Evolutionary conservation across 2,888 invertebrate species (phyloP), one percentile per base, ranked within the genome.

Genomic region (Phania funesta): DNA sequence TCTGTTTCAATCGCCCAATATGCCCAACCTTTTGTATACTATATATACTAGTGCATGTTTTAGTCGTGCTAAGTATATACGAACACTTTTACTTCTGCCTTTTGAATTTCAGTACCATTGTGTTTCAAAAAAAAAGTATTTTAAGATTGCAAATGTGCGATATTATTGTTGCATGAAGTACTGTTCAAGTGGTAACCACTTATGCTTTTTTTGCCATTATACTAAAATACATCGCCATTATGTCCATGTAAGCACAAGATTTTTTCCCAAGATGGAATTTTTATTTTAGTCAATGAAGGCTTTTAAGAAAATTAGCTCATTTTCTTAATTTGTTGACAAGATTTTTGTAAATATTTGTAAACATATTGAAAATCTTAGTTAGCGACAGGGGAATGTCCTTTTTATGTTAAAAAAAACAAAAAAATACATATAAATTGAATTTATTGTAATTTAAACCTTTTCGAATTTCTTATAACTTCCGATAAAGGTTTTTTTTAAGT

Each of bases 241-340:
- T 62, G 16, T 16, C 4, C 38, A 60, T 58, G 20, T 48, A 41
- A 24, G 29, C 22, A 60, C 4, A 20, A 44, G 16, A 46, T 20
- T 56, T 18, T 48, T 44, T 60, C 11, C 18, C 6, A 44, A 60
- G 22, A 65, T 44, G 11, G 54, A 46, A 20, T 35, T 64, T 80
- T 67, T 18, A 44, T 46, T 20, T 9, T 62, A 44, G 16, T 38
- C 38, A 35, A 9, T 54, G 11, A 20, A 73, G 67, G 67, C 73
- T 81, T 77, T 81, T 67, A 81, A 52, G 65, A 54, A 81, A 81
- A 81, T 81, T 81, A 50, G 52, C 56, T 64, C 56, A 80, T 80
- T 75, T 80, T 56, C 24, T 58, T 80, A 75, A 80, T 65, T 65
- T 46, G 35, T 24, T 16, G n/a, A 56, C 13, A n/a, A 64, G 16